Conservation (phyloP, 2,888 invertebrate genomes). For the Megalurothrips usitatus region DNA sequence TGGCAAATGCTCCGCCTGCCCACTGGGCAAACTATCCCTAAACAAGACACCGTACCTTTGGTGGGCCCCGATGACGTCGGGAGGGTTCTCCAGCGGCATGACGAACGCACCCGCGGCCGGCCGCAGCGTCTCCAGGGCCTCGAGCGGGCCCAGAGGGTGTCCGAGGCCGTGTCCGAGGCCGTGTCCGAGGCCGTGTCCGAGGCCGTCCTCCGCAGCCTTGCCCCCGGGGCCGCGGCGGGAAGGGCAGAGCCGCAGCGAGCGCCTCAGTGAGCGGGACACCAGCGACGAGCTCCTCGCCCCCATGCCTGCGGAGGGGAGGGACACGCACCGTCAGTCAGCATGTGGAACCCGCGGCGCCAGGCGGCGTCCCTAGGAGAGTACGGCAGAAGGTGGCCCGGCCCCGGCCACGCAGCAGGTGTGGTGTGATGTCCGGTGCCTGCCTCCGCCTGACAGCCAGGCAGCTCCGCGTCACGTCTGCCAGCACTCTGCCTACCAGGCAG, state of each 20-base stretch:
- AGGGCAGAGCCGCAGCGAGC: neutral
- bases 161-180: neutral
- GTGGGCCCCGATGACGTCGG: conserved; percentile 3
- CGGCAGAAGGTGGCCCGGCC: too few species aligned
- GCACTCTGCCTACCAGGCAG: too few species aligned
- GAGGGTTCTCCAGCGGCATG: conserved; percentile 21
- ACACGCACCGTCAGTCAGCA: too few species aligned
- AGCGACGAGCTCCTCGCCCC: neutral
- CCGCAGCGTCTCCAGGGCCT: neutral
- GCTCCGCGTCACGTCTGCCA: too few species aligned
- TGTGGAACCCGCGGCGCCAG: too few species aligned
- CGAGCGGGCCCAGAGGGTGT: neutral
- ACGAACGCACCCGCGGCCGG: neutral
- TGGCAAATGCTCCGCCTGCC: too few species aligned
- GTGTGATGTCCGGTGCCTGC: too few species aligned
- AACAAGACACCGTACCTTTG: too few species aligned
- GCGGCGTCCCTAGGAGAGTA: too few species aligned
- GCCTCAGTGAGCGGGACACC: neutral
- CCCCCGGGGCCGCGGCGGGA: neutral
- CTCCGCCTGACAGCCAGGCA: too few species aligned
- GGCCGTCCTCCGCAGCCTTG: neutral
- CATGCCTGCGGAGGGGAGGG: neutral
- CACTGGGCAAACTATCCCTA: too few species aligned
- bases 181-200: neutral
- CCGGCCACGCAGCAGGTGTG: too few species aligned